A percentile compares a stretch with the other conserved stretches of the same genome.
These are phyloP conservation scores for Leptonema lineaticorne DNA, from an alignment of 1,140 invertebrate species.

Conservation along the genomic window DNA sequence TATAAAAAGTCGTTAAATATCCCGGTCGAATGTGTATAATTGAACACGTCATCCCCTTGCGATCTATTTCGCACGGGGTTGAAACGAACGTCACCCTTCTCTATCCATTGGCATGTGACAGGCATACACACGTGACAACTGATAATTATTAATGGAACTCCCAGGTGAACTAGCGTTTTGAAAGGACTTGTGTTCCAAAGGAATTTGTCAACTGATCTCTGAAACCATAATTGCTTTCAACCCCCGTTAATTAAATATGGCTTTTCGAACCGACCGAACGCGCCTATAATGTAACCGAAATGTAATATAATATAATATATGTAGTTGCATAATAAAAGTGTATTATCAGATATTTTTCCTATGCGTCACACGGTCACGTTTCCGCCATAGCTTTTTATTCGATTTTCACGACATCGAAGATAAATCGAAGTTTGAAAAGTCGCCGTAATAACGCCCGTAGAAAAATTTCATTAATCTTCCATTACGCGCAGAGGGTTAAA, in stretches of 20 bases:
- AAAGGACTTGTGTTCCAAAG: slow-evolving; percentile 1
- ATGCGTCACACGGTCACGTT: neutral
- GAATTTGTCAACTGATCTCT: slow-evolving; percentile 4
- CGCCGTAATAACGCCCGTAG: neutral
- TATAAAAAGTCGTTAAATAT: slow-evolving; percentile 7
- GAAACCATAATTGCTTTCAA: slow-evolving; percentile 7
- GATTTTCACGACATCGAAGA: neutral
- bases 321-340: too few relatives aligned
- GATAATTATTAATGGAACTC: slow-evolving; percentile 26
- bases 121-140: slow-evolving; percentile 20
- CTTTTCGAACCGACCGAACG: neutral
- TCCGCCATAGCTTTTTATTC: neutral
- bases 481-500: too few relatives aligned
- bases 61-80: neutral
- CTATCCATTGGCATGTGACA: slow-evolving; percentile 9
- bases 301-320: too few relatives aligned
- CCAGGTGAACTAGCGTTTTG: slow-evolving; percentile 12
- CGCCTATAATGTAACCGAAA: neutral
- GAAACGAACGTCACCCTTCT: neutral
- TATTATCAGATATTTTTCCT: neutral
- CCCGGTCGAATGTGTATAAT: slow-evolving; percentile 18
- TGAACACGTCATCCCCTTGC: slow-evolving; percentile 9
- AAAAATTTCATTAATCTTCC: too few relatives aligned
- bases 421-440: neutral
- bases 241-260: slow-evolving; percentile 5